Evolutionary conservation across 2,888 invertebrate species (phyloP), one percentile per base, ranked within the genome.

Genomic region (Scelioninae gen. 1): DNA sequence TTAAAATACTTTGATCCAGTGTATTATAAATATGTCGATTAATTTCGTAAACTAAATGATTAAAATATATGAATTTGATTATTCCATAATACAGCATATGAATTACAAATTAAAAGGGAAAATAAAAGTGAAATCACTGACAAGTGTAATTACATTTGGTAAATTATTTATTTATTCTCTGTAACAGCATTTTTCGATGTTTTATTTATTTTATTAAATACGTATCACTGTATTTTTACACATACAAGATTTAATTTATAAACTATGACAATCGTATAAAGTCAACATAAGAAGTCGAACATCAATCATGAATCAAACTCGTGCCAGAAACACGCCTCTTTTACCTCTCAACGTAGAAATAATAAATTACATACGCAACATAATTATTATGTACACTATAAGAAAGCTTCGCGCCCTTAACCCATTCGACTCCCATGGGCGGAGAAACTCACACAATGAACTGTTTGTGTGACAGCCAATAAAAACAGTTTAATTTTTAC

Each of bases 181-280:
- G 31, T 60, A 71, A 71, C 71, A 71, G 71, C 60, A 71, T 60
- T 71, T 11, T 49, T 71, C 71, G 71, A 71, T 60, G 71, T n/a
- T n/a, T n/a, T n/a, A n/a, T 71, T 69, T 60, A 58, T 60, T 60
- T 68, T 71, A 71, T 71, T 71, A 49, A 71, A 71, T 71, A 71
- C 60, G 60, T 60, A 56, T 68, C 15, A 32, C 56, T 56, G 34
- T 13, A 58, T 71, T 71, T 69, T 38, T 60, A 71, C 71, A 71
- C 60, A 71, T 71, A 29, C 31, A 60, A 51, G 49, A 51, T 71
- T 60, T 71, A 71, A 40, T 71, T 60, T 58, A 47, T 69, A 60
- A 71, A 60, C 60, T 60, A 71, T 60, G 47, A 71, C 51, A 68
- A 15, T 68, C 15, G 69, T 60, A 69, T 31, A 69, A 69, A 69